Evolutionary conservation across 92 coral and sea anemone species (phyloP).

Genomic region (Epizoanthus fatuus): DNA sequence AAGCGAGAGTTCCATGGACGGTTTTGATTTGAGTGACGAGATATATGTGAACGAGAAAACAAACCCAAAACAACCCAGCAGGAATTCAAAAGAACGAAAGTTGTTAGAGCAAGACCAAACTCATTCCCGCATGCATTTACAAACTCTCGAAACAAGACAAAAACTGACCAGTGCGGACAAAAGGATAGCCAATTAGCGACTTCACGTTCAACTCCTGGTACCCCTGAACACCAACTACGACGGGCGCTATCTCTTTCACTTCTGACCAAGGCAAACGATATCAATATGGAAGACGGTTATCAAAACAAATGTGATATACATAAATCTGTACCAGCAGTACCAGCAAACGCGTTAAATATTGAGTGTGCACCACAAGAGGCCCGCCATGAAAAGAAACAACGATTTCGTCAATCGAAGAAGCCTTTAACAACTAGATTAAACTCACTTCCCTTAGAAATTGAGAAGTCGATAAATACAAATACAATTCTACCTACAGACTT

Average conservation of each 20-base stretch:
- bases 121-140: conserved; percentile 7
- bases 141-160: neutral
- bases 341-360: conserved; percentile 16
- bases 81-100: conserved; percentile 1
- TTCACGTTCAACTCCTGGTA: neutral
- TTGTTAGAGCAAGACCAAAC: neutral
- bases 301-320: conserved; percentile 14
- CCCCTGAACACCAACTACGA: neutral
- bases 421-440: conserved; percentile 10
- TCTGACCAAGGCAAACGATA: neutral
- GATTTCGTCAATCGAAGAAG: neutral
- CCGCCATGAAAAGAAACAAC: neutral
- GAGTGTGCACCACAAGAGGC: conserved; percentile 4
- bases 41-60: no score
- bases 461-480: neutral
- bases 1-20: no score
- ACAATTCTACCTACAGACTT: conserved; percentile 11
- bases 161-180: neutral
- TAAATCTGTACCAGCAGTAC: neutral
- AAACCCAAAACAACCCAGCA: neutral
- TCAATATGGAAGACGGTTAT: conserved; percentile 1
- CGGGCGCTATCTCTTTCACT: conserved; percentile 19
- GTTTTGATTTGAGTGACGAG: no score
- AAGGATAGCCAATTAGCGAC: neutral
- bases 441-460: conserved; percentile 3